Evolutionary conservation across 2,113 vertebrate genomes (phyloP).

Genomic region (Irena cyanogastra): DNA sequence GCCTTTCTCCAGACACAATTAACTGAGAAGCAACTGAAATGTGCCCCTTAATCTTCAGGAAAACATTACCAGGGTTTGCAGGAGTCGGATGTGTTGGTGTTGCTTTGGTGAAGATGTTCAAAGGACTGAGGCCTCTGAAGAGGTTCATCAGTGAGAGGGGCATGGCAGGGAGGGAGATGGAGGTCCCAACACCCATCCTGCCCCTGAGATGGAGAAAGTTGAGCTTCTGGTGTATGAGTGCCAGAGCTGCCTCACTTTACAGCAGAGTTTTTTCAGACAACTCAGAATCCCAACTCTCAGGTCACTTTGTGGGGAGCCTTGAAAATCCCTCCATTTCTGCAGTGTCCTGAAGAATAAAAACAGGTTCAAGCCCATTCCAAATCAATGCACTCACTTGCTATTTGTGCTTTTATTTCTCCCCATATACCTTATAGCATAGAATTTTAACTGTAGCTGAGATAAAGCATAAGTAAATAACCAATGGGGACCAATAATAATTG

Average conservation of each 20-base stretch:
- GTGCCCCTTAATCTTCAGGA: not conserved
- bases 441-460: slow-evolving; percentile 49
- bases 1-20: not conserved
- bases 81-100: not conserved
- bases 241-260: not conserved
- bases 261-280: not conserved
- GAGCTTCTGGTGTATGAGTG: not conserved
- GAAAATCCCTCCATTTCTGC: not conserved
- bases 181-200: accelerated
- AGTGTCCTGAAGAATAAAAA: not conserved
- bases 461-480: slow-evolving; percentile 54
- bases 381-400: slow-evolving; percentile 13
- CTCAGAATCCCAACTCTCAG: not conserved
- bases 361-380: not conserved
- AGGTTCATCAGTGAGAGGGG: not conserved
- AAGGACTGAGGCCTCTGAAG: not conserved
- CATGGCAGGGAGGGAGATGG: accelerated
- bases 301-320: not conserved
- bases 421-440: not conserved
- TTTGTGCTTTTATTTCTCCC: slow-evolving; percentile 60
- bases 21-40: not conserved
- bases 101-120: not conserved
- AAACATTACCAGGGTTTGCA: too few species aligned
- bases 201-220: accelerated
- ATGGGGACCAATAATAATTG: slow-evolving; percentile 56